Conservation (phyloP, 2,797 vertebrate species). For the Odontamblyopus rebecca region DNA sequence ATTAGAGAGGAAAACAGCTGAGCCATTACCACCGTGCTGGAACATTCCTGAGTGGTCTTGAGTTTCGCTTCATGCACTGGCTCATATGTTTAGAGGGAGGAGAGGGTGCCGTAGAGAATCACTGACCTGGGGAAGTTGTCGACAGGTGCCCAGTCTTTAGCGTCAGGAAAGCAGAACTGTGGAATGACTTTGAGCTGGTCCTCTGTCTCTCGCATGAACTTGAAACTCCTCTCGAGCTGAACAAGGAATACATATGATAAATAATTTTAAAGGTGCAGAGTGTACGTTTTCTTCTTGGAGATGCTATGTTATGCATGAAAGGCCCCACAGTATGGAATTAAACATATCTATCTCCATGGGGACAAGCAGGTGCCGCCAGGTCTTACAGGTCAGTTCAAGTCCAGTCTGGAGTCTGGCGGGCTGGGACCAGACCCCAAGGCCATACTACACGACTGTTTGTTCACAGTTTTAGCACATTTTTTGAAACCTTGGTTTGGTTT, state of each 20-base stretch:
- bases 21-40: conserved; percentile 31
- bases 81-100: not conserved
- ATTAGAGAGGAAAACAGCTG: conserved; percentile 38
- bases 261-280: not conserved
- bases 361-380: too few relatives aligned
- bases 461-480: too few relatives aligned
- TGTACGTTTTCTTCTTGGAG: too few relatives aligned
- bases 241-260: not conserved
- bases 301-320: too few relatives aligned
- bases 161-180: conserved; percentile 98
- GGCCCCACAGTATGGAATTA: too few relatives aligned
- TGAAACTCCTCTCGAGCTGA: conserved; percentile 95
- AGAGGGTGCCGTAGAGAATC: not conserved
- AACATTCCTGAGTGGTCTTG: conserved; percentile 39
- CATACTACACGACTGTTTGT: too few relatives aligned
- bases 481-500: too few relatives aligned
- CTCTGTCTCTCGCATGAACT: conserved; percentile 95
- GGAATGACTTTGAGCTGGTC: conserved; percentile 98
- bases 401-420: too few relatives aligned
- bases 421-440: too few relatives aligned
- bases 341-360: too few relatives aligned
- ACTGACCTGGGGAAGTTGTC: conserved; percentile 80
- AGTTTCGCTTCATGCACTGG: conserved; percentile 15
- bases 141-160: conserved; percentile 96
- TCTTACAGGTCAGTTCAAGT: too few relatives aligned